Evolutionary conservation across 2,888 invertebrate species (phyloP), one percentile per base, ranked within the genome.

Genomic region (Muschampia plurimacula): DNA sequence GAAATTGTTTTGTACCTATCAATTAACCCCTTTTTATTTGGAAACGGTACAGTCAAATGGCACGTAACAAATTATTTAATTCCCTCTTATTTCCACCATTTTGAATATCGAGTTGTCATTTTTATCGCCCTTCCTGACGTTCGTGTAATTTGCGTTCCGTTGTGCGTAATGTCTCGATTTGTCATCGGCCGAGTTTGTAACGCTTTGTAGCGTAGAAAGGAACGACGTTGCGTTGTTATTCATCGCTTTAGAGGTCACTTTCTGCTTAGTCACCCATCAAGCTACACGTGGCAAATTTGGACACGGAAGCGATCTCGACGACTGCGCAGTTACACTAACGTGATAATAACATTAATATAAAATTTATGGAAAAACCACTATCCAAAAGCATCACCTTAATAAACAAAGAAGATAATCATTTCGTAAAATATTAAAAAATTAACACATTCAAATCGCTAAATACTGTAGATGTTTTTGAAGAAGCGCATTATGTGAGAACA

Each of bases 191-290:
- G 81, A 80, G 81, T 82, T 82, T 80, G 79, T 78, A 81, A 81
- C 79, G 79, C 76, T 81, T 82, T 77, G 81, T 77, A 79, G 78
- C 79, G 79, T 80, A 81, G 78, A 79, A 81, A 83, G 81, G 82
- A 82, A 74, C 62, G 66, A 70, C 22, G 22, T 22, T 22, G 22
- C 46, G 67, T 39, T 39, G 70, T 71, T 67, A 72, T 72, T 60
- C 69, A 55, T 32, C 55, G 62, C 55, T 64, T 70, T 68, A 62
- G 44, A 44, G 72, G 70, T 69, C 66, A 77, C 81, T 85, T 85
- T 86, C 80, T 82, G 86, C 86, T 83, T 80, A 86, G 84, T 87
- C 87, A 87, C 82, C 86, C 83, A 84, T 86, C 81, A 84, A 77
- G 82, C 77, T 69, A 69, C 69, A 55, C 65, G 74, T 76, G 74